Evolutionary conservation across 2,113 vertebrate genomes (phyloP).

Genomic region (Deroptyus accipitrinus): DNA sequence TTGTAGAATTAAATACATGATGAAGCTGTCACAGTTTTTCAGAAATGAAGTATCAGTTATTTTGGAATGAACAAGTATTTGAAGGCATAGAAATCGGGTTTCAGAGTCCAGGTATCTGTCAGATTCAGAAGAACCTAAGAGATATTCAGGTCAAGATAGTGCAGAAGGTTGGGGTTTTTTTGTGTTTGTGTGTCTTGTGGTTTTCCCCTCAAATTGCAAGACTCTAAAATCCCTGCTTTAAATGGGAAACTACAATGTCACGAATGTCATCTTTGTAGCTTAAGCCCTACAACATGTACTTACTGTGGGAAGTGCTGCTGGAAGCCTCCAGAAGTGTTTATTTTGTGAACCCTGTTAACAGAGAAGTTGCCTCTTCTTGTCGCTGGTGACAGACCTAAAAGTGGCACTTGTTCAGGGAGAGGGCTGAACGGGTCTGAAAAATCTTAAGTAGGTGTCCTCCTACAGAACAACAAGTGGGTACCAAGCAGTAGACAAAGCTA

Average conservation of each 20-base stretch:
- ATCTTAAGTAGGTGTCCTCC: not conserved
- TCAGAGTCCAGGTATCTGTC: not conserved
- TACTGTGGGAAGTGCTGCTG: not conserved
- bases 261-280: not conserved
- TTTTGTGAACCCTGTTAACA: not conserved
- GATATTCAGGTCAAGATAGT: not conserved
- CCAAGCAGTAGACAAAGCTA: not conserved
- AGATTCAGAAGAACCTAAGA: not conserved
- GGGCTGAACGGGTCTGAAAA: not conserved
- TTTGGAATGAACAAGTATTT: not conserved
- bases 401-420: not conserved
- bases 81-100: not conserved
- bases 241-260: not conserved
- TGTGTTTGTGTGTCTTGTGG: not conserved
- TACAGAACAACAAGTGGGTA: not conserved
- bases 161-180: not conserved
- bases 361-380: not conserved
- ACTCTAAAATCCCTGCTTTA: not conserved
- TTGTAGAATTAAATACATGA: not conserved
- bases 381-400: slow-evolving; percentile 3
- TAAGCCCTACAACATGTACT: not conserved
- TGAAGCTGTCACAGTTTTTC: not conserved
- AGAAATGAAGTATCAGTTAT: not conserved
- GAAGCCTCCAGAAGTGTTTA: not conserved
- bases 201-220: not conserved